These are phyloP conservation scores for Cosmia pyralina DNA, from an alignment of 2,888 invertebrate species.

Conservation along the genomic window DNA sequence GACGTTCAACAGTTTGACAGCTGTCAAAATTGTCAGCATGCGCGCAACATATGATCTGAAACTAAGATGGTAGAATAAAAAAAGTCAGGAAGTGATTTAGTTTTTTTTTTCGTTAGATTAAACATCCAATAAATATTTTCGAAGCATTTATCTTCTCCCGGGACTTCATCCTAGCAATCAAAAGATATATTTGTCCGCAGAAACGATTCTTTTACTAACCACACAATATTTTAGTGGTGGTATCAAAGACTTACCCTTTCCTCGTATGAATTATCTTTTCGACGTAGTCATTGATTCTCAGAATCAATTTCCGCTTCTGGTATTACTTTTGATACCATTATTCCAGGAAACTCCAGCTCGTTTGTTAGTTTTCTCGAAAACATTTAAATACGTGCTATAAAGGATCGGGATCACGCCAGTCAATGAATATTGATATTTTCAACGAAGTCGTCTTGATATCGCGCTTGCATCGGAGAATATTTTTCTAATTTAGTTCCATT, in stretches of 20 bases:
- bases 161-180: background rate
- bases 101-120: background rate
- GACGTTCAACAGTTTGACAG: slow-evolving; percentile 54
- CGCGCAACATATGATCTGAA: slow-evolving; percentile 52
- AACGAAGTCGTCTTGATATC: slow-evolving; percentile 18
- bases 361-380: slow-evolving; percentile 16
- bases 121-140: background rate
- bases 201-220: slow-evolving; percentile 8
- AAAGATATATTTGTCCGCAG: slow-evolving; percentile 16
- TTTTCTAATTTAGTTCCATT: background rate
- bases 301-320: slow-evolving; percentile 39
- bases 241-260: slow-evolving; percentile 31
- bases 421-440: slow-evolving; percentile 35
- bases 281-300: slow-evolving; percentile 19
- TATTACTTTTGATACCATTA: slow-evolving; percentile 1
- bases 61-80: slow-evolving; percentile 20
- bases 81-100: slow-evolving; percentile 32
- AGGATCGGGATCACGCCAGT: background rate
- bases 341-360: slow-evolving; percentile 18
- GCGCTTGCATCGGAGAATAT: background rate
- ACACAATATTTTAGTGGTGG: background rate
- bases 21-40: slow-evolving; percentile 37
- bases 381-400: slow-evolving; percentile 18
- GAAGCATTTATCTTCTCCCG: background rate
- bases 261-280: slow-evolving; percentile 33